Evolutionary conservation across 2,888 invertebrate genomes (phyloP), one percentile per base, ranked within the genome.

Genomic region (Eudemis profundana): DNA sequence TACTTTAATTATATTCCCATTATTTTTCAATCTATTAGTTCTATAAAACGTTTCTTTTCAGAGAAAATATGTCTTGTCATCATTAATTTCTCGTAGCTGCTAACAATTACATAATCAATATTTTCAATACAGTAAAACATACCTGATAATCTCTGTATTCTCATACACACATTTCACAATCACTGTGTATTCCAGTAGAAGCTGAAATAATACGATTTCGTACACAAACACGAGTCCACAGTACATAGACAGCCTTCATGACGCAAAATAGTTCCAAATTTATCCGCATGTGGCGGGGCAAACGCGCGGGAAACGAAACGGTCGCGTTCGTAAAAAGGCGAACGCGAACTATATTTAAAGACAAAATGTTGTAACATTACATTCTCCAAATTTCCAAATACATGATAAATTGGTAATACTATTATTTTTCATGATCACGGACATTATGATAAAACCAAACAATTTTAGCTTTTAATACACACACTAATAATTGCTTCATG

Each of bases 71-170:
- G 76, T 74, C 74, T 80, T 74, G 79, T 82, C 78, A 81, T 75
- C 76, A 78, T 61, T 68, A 69, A 33, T 67, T 69, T 67, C 73
- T 72, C 68, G 42, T 59, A 72, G 63, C 68, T 61, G 65, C 73
- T 76, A 75, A 73, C 69, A 75, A 77, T 90, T 89, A 90, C 83
- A 90, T 90, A 90, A 90, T 76, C 78, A 71, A 64, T 67, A 64
- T 68, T 66, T 74, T 60, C 63, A 68, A 69, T 68, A 38, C 17
- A 64, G 66, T 47, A 66, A 59, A 73, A 78, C 89, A 87, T 83
- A 90, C 90, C 89, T 83, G 78, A 54, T 71, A 60, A 68, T 67
- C 64, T 47, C 74, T 66, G 73, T 71, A 76, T 74, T 71, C 72
- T 69, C 72, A 72, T 69, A 61, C 68, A 70, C 67, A 66, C 68